Base-by-base conservation (phyloP, 2,113 vertebrate genomes). In the Pantherophis guttatus region DNA sequence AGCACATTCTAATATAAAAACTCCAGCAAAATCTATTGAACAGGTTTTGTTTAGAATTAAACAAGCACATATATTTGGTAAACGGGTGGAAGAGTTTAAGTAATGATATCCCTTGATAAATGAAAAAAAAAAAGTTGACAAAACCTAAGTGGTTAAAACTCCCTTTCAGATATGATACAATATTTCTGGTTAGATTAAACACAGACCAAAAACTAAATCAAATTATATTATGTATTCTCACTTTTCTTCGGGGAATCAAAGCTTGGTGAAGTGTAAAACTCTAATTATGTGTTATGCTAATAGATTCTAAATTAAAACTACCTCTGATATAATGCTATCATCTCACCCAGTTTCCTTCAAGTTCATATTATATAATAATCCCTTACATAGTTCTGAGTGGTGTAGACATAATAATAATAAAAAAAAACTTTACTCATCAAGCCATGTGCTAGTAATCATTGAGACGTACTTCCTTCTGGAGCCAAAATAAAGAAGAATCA, bases 251-350 rank as follows among this genome's bases (percentile, higher is more conserved):
- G 97, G 97, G 96, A 98, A 96, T 92, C 70, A 96, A 96, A 97
- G 96, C 92, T 94, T 96, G 96, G 94, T 96, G 96, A 97, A 97
- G 97, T 97, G 96, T 97, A 98, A 97, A 98, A 97, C 97, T 97
- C 96, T 98, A 98, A 98, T 98, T 98, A 98, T 97, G 94, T 97
- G 96, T 91, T 96, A 96, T 97, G 96, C 94, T 97, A 98, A 98
- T 98, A 96, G 96, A 96, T 98, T 98, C 98, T 96, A 98, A 98
- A 98, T 98, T 97, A 97, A 97, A 97, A 98, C 97, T 96, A 97
- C 88, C 95, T 97, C 95, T 95, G 95, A 62, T 97, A 98, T 97
- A 98, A 97, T 95, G 96, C 93, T 92, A 95, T 89, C 95, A 95
- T 93, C 87, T 91, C 88, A 33, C 86, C 94, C 90, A 97, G 95